These are phyloP conservation scores for Pterostichus madidus DNA, from an alignment of 2,888 invertebrate species.

Conservation along the genomic window DNA sequence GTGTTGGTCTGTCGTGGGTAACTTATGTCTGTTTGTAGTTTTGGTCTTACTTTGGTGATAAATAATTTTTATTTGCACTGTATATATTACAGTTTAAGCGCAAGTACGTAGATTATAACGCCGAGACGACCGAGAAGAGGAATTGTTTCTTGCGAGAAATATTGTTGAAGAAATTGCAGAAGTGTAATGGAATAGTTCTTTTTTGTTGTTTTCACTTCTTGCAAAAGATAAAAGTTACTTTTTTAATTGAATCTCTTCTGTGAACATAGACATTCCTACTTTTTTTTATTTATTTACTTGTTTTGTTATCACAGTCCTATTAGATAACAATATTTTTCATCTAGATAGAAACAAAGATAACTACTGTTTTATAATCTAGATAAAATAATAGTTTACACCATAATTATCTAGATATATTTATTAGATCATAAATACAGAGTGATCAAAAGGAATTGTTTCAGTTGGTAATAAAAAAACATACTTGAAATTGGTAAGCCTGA, in stretches of 20 bases:
- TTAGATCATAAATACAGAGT: no score
- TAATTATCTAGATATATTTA: no score
- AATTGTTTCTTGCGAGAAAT: slow-evolving; percentile 34
- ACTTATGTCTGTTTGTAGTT: slow-evolving; percentile 60
- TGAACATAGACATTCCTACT: no score
- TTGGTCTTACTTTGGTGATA: slow-evolving; percentile 56
- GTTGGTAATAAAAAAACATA: no score
- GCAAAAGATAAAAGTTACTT: neutral
- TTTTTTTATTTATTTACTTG: no score
- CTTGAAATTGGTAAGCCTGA: no score
- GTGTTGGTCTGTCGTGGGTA: slow-evolving; percentile 24
- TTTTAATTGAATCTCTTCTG: slow-evolving; percentile 4
- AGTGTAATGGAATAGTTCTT: slow-evolving; percentile 29
- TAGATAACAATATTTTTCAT: no score
- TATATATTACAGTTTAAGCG: slow-evolving; percentile 49
- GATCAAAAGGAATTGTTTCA: no score
- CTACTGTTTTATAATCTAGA: no score
- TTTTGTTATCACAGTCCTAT: no score
- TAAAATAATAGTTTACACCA: no score
- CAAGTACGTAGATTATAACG: slow-evolving; percentile 40
- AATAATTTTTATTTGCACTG: slow-evolving; percentile 61
- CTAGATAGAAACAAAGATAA: no score
- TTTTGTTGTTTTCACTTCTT: neutral
- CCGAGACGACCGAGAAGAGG: slow-evolving; percentile 22
- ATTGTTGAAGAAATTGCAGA: slow-evolving; percentile 4